These are phyloP conservation scores for Fregetta grallaria DNA, from an alignment of 2,113 vertebrate genomes.

Conservation along the genomic window DNA sequence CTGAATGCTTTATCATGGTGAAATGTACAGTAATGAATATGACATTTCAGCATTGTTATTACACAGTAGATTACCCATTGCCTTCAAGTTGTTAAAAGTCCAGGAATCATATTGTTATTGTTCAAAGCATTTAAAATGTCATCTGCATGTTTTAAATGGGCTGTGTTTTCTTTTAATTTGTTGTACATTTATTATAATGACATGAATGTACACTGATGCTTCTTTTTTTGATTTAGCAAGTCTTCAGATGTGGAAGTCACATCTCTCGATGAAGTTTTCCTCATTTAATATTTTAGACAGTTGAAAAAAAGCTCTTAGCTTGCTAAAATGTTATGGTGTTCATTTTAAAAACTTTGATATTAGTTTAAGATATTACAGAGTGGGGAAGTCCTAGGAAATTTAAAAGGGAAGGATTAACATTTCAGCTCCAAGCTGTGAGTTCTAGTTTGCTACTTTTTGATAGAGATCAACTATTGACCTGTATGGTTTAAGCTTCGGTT, in stretches of 20 bases:
- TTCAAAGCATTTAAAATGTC: slow-evolving; percentile 5
- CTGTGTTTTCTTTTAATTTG: background rate
- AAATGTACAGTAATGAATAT: background rate
- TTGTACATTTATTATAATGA: background rate
- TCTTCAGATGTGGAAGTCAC: background rate
- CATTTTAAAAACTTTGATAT: background rate
- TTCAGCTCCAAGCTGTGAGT: background rate
- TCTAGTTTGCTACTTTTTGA: background rate
- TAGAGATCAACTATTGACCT: background rate
- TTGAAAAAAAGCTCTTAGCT: background rate
- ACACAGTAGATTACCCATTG: background rate
- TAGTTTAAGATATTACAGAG: background rate
- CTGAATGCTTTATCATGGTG: background rate
- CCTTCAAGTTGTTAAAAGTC: background rate
- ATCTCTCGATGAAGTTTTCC: background rate
- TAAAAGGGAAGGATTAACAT: background rate
- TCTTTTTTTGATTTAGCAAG: background rate
- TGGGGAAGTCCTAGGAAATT: background rate
- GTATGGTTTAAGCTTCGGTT: background rate
- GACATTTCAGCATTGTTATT: background rate
- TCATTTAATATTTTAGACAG: background rate
- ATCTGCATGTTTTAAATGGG: background rate
- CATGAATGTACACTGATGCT: background rate
- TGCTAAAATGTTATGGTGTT: background rate
- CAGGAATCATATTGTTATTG: background rate